These are phyloP conservation scores for Turritopsis dohrnii DNA, from an alignment of 30 jellyfish, hydroid and myxozoan species.

Conservation along the genomic window DNA sequence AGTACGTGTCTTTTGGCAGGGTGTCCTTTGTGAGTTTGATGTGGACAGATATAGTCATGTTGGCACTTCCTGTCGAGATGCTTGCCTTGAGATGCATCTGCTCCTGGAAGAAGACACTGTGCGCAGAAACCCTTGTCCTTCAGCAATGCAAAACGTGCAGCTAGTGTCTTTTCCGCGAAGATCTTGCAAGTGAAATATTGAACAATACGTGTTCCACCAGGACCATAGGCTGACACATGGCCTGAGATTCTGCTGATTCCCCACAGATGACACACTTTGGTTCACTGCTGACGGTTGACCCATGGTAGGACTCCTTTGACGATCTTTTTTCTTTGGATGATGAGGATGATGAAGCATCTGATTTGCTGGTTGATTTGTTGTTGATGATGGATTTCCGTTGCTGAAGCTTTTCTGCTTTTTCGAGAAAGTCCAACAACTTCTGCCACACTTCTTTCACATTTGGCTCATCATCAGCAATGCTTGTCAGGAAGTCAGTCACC, in stretches of 20 bases:
- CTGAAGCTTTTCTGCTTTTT: neutral
- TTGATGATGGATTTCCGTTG: neutral
- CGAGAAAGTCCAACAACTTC: neutral
- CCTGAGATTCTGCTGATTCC: neutral
- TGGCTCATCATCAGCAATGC: too few relatives aligned
- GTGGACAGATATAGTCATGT: neutral
- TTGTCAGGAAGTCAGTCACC: too few relatives aligned
- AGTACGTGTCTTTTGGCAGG: slow-evolving; percentile 8
- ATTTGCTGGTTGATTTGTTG: too few relatives aligned
- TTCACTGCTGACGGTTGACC: neutral
- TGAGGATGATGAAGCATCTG: neutral
- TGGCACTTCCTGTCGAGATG: neutral
- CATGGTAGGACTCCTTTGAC: too few relatives aligned
- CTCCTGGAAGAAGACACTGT: too few relatives aligned
- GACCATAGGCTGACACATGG: neutral
- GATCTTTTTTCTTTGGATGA: too few relatives aligned
- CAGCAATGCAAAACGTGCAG: neutral
- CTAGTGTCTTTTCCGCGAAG: neutral
- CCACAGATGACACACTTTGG: neutral
- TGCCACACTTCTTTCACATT: neutral
- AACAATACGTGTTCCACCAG: neutral
- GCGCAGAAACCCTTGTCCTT: too few relatives aligned
- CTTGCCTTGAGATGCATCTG: too few relatives aligned
- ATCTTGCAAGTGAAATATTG: neutral
- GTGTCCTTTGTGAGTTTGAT: neutral